Evolutionary conservation across 35 echinoderm and acorn worm genomes (phyloP).

Genomic region (Stichopus chloronotus): DNA sequence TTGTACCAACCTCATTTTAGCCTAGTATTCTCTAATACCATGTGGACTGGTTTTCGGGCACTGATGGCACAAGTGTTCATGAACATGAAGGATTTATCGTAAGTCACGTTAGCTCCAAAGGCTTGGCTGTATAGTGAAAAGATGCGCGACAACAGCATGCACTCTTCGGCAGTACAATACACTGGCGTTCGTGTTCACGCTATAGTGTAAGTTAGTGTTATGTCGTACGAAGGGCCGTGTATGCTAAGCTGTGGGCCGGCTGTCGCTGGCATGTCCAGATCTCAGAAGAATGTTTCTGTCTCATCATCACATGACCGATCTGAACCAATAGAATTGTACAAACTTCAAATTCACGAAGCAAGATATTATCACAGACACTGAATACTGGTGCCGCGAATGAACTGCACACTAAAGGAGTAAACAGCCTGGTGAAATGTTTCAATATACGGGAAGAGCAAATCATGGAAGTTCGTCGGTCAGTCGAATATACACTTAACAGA

Average conservation of each 20-base stretch:
- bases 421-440: neutral
- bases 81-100: too few relatives aligned
- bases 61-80: too few relatives aligned
- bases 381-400: slow-evolving; percentile 14
- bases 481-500: too few relatives aligned
- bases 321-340: neutral
- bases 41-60: too few relatives aligned
- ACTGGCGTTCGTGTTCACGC: neutral
- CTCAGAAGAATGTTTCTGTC: neutral
- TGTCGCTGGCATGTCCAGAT: neutral
- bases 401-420: neutral
- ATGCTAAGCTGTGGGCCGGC: slow-evolving; percentile 5
- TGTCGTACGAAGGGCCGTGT: too few relatives aligned
- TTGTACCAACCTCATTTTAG: too few relatives aligned
- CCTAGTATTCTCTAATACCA: too few relatives aligned
- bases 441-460: slow-evolving; percentile 7
- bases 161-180: too few relatives aligned
- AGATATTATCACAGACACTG: neutral
- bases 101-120: too few relatives aligned
- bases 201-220: neutral
- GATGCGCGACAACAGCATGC: too few relatives aligned
- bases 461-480: neutral
- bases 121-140: too few relatives aligned
- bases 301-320: slow-evolving; percentile 14
- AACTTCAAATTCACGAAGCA: slow-evolving; percentile 6